Evolutionary conservation across 2,888 invertebrate genomes (phyloP), one percentile per base, ranked within the genome.

Genomic region (Keiferia lycopersicella): DNA sequence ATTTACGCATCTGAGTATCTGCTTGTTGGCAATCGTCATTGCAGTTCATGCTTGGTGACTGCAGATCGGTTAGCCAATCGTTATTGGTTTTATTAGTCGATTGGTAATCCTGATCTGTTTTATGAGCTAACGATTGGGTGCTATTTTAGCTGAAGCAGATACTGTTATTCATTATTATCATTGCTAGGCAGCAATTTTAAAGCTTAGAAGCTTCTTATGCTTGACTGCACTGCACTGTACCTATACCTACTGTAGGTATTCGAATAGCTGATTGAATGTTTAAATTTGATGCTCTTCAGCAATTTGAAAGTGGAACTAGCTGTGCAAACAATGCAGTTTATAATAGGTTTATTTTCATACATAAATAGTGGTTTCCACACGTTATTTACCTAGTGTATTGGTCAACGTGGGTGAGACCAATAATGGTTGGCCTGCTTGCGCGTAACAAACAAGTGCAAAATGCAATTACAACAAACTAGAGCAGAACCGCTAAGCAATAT

Each of bases 401-500:
- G 78, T 73, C 73, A 84, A 84, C 74, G 50, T n/a, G n/a, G n/a
- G n/a, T n/a, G n/a, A 34, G 45, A n/a, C 45, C 45, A 45, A 45
- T n/a, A n/a, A n/a, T 73, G 76, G 76, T 77, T 77, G 72, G 73
- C 73, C 79, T 77, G 75, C 80, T 79, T 76, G 79, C 76, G 76
- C 81, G 76, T 85, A 84, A 84, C 81, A 83, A 84, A 81, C 81
- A 83, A 84, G 82, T 84, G 81, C 80, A 80, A 80, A 53, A 82
- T 79, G 79, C 81, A 81, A 84, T 86, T 86, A 86, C 70, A 68
- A 71, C 76, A 85, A 87, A 84, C 78, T 86, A 74, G 88, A 82
- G 82, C 84, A 81, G 80, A 80, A 83, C 67, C 62, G 72, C 75
- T 74, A 74, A 75, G 74, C 77, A 79, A 82, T n/a, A n/a, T n/a